Base-by-base conservation (phyloP, 1,140 invertebrate species). In the Drosophila chauvacae region DNA sequence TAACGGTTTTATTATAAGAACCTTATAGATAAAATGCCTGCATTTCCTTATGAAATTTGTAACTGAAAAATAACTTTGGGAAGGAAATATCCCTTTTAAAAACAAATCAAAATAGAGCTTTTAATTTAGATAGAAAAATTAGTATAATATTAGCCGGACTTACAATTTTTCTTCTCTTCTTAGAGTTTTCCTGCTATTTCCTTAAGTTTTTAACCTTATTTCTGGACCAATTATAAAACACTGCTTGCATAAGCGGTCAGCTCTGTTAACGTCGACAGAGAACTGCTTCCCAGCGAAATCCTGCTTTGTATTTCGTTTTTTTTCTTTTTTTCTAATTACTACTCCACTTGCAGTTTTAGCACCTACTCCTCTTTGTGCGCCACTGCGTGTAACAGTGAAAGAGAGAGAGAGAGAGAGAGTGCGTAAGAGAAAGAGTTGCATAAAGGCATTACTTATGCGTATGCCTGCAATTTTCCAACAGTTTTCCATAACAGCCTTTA, bases 311-410 rank as follows among this genome's bases (percentile, higher is more conserved):
- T 39, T 57, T 23, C 1, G 0, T 5, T 26, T 13, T 33, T 33
- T 4, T 33, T 51, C 11, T 18, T 35, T 37, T 18, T 48, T 72
- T 59, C 20, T 72, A 72, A 72, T 72, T 59, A 42, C 37, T 39
- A 45, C 66, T 59, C 16, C 30, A 42, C 44, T 72, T 50, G 66
- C 35, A 59, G 23, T 35, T 71, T 71, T 71, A 57, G 16, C 69
- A 58, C 69, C 65, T 48, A 58, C 42, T 23, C 26, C 51, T n/a
- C 13, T 41, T 51, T 66, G 26, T 66, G 13, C 28, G 20, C 5
- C 37, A 37, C 35, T 11, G 65, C 42, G 6, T 7, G 58, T 7
- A 20, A 47, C 23, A 16, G 23, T 9, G 20, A 30, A 20, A 20
- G 16, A 14, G 20, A 13, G 45, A 30, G 30, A 20, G 16, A 14